Conservation (phyloP, 2,888 invertebrate genomes). For the Pharmacophagus antenor region DNA sequence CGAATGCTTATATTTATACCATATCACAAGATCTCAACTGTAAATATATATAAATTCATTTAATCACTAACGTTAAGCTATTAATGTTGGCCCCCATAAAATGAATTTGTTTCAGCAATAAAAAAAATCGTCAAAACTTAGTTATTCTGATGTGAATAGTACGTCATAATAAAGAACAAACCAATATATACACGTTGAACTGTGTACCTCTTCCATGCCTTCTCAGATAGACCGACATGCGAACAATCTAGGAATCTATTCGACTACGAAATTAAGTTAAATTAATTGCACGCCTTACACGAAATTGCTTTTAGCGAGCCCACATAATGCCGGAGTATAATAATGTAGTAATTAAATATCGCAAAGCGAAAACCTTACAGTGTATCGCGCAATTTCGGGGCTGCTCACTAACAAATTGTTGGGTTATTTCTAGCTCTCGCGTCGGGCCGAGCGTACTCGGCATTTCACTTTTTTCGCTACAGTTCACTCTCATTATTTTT, state of each 20-base stretch:
- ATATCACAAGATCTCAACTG: no score
- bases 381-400: conserved; percentile 28
- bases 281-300: conserved; percentile 22
- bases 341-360: conserved; percentile 30
- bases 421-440: conserved; percentile 27
- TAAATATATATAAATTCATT: no score
- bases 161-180: no score
- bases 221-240: neutral
- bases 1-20: no score
- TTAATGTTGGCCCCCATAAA: no score
- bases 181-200: no score
- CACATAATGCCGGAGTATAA: conserved; percentile 28
- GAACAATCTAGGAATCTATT: conserved; percentile 8
- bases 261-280: conserved; percentile 20
- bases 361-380: conserved; percentile 26
- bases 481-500: conserved; percentile 4
- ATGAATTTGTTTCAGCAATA: no score
- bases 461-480: conserved; percentile 19
- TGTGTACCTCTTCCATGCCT: no score
- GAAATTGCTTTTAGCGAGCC: conserved; percentile 29
- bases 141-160: no score
- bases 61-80: no score
- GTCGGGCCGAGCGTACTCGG: neutral
- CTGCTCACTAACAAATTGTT: conserved; percentile 26
- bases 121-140: no score